Evolutionary conservation across 2,113 vertebrate species (phyloP).

Genomic region (rat (Rattus norvegicus)): DNA sequence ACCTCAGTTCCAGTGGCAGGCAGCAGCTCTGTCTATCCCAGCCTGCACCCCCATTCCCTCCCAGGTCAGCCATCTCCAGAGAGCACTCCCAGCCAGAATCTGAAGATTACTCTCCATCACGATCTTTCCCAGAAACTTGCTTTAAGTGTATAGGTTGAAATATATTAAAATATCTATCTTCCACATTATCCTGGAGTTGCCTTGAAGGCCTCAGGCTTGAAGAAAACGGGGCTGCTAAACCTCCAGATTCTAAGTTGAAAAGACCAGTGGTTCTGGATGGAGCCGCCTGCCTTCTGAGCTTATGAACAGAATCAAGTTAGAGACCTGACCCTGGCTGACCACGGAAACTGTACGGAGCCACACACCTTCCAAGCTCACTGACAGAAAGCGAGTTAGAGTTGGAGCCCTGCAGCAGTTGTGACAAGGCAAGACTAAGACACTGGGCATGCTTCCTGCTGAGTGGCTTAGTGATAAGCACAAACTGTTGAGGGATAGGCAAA

Average conservation of each 20-base stretch:
- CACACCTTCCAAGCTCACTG: not conserved
- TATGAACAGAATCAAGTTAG: not conserved
- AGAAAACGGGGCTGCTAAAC: not conserved
- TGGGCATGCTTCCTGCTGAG: not conserved
- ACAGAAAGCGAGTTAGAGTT: not conserved
- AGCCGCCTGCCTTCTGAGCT: not conserved
- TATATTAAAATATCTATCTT: not conserved
- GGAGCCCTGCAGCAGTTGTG: not conserved
- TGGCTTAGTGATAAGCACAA: not conserved
- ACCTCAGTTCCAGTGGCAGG: accelerated
- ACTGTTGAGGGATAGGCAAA: not conserved
- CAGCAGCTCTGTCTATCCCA: not conserved
- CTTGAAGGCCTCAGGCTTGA: not conserved
- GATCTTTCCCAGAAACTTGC: not conserved
- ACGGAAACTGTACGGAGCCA: too few relatives aligned
- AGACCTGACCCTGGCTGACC: not conserved
- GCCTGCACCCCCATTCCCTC: not conserved
- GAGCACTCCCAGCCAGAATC: not conserved
- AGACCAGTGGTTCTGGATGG: not conserved
- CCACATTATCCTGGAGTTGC: not conserved
- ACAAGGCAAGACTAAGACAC: not conserved
- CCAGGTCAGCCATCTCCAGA: not conserved
- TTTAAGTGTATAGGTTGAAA: not conserved
- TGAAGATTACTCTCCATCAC: not conserved
- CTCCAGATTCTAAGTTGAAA: not conserved